A percentile compares a stretch with the other conserved stretches of the same genome.
These are phyloP conservation scores for Ooceraea biroi DNA, from an alignment of 1,140 invertebrate species.

Conservation along the genomic window DNA sequence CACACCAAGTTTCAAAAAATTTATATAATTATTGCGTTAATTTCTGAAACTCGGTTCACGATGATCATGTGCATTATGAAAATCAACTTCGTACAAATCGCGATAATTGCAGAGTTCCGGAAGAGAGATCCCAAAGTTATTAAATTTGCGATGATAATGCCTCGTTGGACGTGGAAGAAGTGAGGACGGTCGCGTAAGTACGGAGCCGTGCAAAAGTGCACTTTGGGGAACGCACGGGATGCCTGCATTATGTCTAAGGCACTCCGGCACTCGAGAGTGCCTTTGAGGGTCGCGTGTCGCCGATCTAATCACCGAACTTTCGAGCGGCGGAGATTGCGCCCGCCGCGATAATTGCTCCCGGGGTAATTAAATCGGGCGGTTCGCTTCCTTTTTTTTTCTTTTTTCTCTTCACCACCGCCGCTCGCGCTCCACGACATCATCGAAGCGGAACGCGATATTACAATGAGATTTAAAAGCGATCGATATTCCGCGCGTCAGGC, in stretches of 20 bases:
- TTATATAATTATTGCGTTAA: too few species aligned
- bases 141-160: not conserved
- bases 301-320: constrained; percentile 64
- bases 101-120: too few species aligned
- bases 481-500: constrained; percentile 58
- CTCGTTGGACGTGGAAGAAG: not conserved
- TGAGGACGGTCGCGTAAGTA: not conserved
- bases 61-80: too few species aligned
- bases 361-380: constrained; percentile 34
- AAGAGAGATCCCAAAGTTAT: not conserved
- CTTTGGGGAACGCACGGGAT: not conserved
- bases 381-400: not conserved
- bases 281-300: constrained; percentile 45
- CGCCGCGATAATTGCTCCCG: constrained; percentile 41
- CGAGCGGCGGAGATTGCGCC: constrained; percentile 28
- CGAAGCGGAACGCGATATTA: constrained; percentile 61
- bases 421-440: constrained; percentile 31
- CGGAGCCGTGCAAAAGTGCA: not conserved
- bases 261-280: constrained; percentile 14
- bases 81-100: too few species aligned
- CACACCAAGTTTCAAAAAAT: too few species aligned
- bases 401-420: not conserved
- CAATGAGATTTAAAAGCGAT: constrained; percentile 71
- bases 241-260: constrained; percentile 18
- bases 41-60: too few species aligned